Evolutionary conservation across 1,140 invertebrate genomes (phyloP), one percentile per base, ranked within the genome.

Genomic region (Panagrolaimus sp.): DNA sequence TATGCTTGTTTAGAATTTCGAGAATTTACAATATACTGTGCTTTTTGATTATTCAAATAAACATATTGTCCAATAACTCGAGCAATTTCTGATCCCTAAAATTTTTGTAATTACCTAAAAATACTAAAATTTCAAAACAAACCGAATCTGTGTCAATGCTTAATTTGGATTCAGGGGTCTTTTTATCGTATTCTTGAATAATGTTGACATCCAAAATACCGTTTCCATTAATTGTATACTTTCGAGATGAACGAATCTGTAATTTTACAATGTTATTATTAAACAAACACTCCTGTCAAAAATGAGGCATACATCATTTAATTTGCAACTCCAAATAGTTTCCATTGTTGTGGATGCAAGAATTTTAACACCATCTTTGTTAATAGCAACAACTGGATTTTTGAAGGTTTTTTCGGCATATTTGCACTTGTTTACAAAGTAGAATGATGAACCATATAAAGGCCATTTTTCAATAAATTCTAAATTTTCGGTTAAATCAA

Each of bases 401-500:
- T 73, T 44, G 14, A 38, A 71, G 21, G 7, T 21, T 43, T 47
- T 70, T n/a, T 32, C 72, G 3, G 17, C 24, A 48, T 32, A 62
- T 75, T 67, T 45, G 52, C 52, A 64, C 45, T 44, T 70, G 73
- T 45, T 46, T 15, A 73, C 72, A 38, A 74, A 73, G 28, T 97
- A 98, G 88, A 98, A 98, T 81, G 92, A 94, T 62, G 93, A 95
- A 65, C 95, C 95, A 86, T 98, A 98, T 44, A 98, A 86, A 46
- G 91, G 90, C 94, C 94, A 98, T 76, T 90, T 90, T 74, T 73
- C 58, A 44, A 43, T 58, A 62, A 69, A 67, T 70, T 70, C 58
- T 32, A 10, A 14, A 52, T 58, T 47, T 68, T 45, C 24, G 63
- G 46, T 38, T 38, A 26, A 52, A 52, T 32, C 15, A 63, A 46